phyloP scores from a whole-genome alignment of 2,888 invertebrate species.

The Portevinia maculata region DNA sequence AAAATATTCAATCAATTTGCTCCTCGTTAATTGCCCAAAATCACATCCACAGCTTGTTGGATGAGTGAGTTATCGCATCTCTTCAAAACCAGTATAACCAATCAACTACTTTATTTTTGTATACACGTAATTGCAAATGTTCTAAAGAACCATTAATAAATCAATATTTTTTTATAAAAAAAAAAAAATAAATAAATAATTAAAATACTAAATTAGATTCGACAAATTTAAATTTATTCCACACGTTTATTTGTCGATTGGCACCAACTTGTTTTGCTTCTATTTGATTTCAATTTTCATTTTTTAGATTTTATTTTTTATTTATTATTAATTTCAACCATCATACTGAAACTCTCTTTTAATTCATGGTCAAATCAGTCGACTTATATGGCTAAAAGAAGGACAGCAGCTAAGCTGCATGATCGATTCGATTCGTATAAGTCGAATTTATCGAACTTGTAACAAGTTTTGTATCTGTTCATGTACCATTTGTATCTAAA shows the following conservation, averaged over 20 bases:
- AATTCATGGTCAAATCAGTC: constrained; percentile 72
- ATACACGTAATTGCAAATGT: constrained; percentile 25
- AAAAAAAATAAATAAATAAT: not conserved
- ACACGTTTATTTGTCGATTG: constrained; percentile 33
- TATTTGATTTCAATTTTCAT: constrained; percentile 34
- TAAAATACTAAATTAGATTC: too few relatives aligned
- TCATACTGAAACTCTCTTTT: constrained; percentile 58
- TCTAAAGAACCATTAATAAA: constrained; percentile 37
- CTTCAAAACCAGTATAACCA: constrained; percentile 36
- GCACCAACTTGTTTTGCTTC: constrained; percentile 60
- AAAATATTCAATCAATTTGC: not conserved
- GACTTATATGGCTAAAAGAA: constrained; percentile 68
- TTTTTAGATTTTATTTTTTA: constrained; percentile 11
- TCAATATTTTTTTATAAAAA: constrained; percentile 30
- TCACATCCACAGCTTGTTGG: not conserved
- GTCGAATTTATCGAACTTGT: constrained; percentile 56
- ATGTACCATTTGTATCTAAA: constrained; percentile 8
- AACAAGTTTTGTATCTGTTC: constrained; percentile 37
- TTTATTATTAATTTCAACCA: constrained; percentile 38
- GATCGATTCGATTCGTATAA: constrained; percentile 67
- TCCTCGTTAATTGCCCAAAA: not conserved
- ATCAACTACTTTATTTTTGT: constrained; percentile 7
- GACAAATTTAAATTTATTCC: constrained; percentile 34
- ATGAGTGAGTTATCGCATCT: not conserved
- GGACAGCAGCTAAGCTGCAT: constrained; percentile 70